Evolutionary conservation across 92 coral and sea anemone genomes (phyloP).

Genomic region (Epizoanthus illoricatus): DNA sequence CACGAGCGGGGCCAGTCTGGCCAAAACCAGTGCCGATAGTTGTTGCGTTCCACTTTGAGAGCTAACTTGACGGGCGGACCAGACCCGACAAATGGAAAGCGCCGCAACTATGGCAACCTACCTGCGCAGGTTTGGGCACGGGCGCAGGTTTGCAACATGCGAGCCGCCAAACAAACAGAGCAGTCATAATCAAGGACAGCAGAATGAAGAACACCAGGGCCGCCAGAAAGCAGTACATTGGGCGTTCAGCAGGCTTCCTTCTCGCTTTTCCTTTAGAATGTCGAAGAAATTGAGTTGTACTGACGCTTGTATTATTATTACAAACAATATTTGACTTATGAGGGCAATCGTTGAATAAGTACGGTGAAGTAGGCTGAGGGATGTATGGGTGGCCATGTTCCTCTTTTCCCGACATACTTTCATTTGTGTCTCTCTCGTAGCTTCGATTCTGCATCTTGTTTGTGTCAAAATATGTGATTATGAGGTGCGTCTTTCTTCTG

Average conservation of each 20-base stretch:
- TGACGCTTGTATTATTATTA: not conserved
- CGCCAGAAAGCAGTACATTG: conserved; percentile 27
- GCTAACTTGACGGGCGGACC: too few relatives aligned
- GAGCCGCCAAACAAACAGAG: conserved; percentile 43
- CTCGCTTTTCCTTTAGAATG: conserved; percentile 25
- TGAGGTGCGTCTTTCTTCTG: not conserved
- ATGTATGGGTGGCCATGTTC: conserved; percentile 15
- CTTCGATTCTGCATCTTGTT: conserved; percentile 36
- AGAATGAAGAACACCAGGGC: conserved; percentile 39
- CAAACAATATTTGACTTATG: not conserved
- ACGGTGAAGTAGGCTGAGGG: conserved; percentile 37
- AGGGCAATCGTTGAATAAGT: conserved; percentile 17
- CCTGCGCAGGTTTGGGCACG: conserved; percentile 1
- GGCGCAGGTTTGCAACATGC: conserved; percentile 4
- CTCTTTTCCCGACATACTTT: conserved; percentile 36
- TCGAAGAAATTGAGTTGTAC: conserved; percentile 31
- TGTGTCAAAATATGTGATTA: not conserved
- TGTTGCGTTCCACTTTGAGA: too few relatives aligned
- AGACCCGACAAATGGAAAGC: too few relatives aligned
- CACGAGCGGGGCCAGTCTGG: too few relatives aligned
- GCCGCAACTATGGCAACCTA: not conserved
- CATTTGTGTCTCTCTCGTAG: conserved; percentile 30
- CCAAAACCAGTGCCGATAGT: too few relatives aligned
- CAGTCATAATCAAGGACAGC: conserved; percentile 51
- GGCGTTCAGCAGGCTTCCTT: conserved; percentile 15